Evolutionary conservation across 1,140 invertebrate genomes (phyloP), one percentile per base, ranked within the genome.

Genomic region (Zaprionus vittiger): DNA sequence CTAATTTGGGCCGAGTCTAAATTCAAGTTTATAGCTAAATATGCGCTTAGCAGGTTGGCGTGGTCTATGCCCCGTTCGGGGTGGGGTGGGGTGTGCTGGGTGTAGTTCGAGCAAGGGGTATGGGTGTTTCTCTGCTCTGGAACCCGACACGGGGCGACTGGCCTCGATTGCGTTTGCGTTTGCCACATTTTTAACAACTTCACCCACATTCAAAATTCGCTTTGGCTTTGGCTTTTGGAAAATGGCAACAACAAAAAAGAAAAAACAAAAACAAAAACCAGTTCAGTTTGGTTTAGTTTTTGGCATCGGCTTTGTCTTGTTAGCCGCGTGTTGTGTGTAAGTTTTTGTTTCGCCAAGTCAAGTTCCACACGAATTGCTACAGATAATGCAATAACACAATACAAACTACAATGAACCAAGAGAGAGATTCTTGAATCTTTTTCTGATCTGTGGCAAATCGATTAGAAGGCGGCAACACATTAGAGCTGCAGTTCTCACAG

Each of bases 141-240:
- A 65, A 60, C 56, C 69, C 54, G 60, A 64, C 60, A 49, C 52
- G 61, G 44, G 68, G 44, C 56, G 44, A 65, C 56, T 84, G 84
- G 87, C 84, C 84, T 87, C 85, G 84, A 87, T 89, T 87, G 66
- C 80, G 75, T 80, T 68, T 54, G 55, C 61, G 78, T 87, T 87
- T 89, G 84, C 84, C 80, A 89, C 84, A 81, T 83, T 87, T 81
- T 84, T 81, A 89, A 87, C 84, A 87, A 89, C 84, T 87, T 87
- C 84, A 87, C 84, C 84, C 84, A 87, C 84, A 87, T 87, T 87
- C 84, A 89, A 87, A 87, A 87, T 87, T 87, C 81, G 84, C 83
- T 87, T 87, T 87, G 85, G 84, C 84, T 85, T 85, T 81, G 72
- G 79, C 80, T 72, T 71, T 74, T 55, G 15, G 62, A 62, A 72